Percentiles rank a stretch among this genome's conserved stretches.
These are phyloP conservation scores for Aleiodes sp. DNA, from an alignment of 1,140 invertebrate species.

Conservation along the genomic window DNA sequence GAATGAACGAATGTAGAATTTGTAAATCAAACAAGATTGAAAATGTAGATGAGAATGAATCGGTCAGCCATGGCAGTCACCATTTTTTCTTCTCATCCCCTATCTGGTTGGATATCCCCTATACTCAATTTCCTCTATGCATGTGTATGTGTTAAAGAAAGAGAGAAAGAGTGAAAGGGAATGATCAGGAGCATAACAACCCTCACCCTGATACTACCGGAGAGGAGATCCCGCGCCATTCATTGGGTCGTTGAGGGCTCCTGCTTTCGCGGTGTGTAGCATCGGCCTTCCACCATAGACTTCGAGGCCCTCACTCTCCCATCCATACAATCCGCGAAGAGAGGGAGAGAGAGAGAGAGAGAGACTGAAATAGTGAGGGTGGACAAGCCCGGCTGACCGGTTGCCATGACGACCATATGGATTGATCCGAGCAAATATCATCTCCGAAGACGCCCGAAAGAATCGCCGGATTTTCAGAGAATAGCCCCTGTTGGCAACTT, in stretches of 20 bases:
- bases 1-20: constrained; percentile 10
- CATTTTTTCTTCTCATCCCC: constrained; percentile 2
- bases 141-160: too few relatives aligned
- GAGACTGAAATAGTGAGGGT: constrained; percentile 41
- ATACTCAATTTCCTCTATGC: not conserved
- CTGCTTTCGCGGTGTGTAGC: not conserved
- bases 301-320: constrained; percentile 4
- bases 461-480: constrained; percentile 58
- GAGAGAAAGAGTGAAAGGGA: too few relatives aligned
- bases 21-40: constrained; percentile 3
- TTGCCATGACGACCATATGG: constrained; percentile 64
- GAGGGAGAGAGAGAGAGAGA: not conserved
- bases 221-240: not conserved
- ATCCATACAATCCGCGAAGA: too few relatives aligned
- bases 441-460: constrained; percentile 63
- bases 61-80: not conserved
- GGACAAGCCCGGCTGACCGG: constrained; percentile 59
- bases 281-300: constrained; percentile 13
- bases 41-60: not conserved
- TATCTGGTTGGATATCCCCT: not conserved
- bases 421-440: constrained; percentile 66
- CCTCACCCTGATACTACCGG: not conserved
- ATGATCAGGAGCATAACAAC: not conserved
- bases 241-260: constrained; percentile 8
- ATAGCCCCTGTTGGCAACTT: constrained; percentile 43